These are phyloP conservation scores for Clarias batrachus DNA, from an alignment of 2,113 vertebrate species.

Conservation along the genomic window DNA sequence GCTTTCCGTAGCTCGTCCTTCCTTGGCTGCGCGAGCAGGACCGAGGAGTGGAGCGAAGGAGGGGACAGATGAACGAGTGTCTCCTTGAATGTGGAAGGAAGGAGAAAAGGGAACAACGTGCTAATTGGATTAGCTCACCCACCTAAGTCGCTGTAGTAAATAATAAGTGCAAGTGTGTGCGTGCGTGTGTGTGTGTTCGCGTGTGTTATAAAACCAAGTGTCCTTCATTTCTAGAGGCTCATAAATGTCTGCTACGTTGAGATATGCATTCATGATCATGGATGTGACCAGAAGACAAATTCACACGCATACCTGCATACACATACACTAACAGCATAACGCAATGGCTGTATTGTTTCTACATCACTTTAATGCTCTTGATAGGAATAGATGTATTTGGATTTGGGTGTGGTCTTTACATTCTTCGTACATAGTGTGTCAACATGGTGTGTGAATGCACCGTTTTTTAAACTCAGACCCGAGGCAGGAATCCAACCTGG, in stretches of 20 bases:
- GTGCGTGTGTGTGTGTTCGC: background rate
- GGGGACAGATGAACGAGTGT: conserved; percentile 14
- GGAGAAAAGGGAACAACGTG: conserved; percentile 19
- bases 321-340: background rate
- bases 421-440: background rate
- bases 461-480: background rate
- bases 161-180: conserved; percentile 8
- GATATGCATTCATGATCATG: background rate
- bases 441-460: background rate
- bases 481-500: no score
- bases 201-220: conserved; percentile 16
- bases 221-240: conserved; percentile 15
- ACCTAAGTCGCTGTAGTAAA: conserved; percentile 17
- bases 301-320: background rate
- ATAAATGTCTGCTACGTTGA: background rate
- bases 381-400: background rate
- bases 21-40: conserved; percentile 44
- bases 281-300: background rate
- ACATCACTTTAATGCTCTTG: background rate
- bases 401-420: background rate
- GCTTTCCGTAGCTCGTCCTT: conserved; percentile 49
- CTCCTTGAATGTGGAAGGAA: conserved; percentile 19
- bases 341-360: background rate
- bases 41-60: conserved; percentile 15
- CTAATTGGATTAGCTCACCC: conserved; percentile 29